These are phyloP conservation scores for Paraplagusia blochii DNA, from an alignment of 2,113 vertebrate genomes.

Conservation along the genomic window DNA sequence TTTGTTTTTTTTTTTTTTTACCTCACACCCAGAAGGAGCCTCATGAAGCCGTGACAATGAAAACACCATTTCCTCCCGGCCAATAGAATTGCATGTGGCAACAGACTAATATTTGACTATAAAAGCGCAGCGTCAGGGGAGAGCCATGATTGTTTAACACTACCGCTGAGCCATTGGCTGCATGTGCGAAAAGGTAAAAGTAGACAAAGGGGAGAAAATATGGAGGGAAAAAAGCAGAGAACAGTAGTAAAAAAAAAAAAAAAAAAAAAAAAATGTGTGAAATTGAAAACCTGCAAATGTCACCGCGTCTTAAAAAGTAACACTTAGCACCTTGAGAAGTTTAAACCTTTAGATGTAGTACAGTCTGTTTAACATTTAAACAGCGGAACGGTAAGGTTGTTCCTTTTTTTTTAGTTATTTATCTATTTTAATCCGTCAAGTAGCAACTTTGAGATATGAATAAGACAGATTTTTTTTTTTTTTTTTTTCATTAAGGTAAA, in stretches of 20 bases:
- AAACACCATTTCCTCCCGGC: slow-evolving; percentile 51
- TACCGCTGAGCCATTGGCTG: slow-evolving; percentile 18
- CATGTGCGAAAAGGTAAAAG: slow-evolving; percentile 21
- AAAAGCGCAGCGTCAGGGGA: slow-evolving; percentile 51
- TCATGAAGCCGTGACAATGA: slow-evolving; percentile 55
- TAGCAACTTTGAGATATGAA: neutral
- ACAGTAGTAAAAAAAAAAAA: neutral
- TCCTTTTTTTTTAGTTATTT: neutral
- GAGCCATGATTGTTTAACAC: slow-evolving; percentile 35
- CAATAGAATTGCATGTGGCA: slow-evolving; percentile 56
- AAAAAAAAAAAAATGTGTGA: no score
- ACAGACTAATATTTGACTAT: slow-evolving; percentile 58
- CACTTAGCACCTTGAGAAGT: neutral
- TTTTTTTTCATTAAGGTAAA: slow-evolving; percentile 29
- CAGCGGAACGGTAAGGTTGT: slow-evolving; percentile 11
- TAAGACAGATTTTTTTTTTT: slow-evolving; percentile 19
- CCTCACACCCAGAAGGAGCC: slow-evolving; percentile 41
- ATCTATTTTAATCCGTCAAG: slow-evolving; percentile 41
- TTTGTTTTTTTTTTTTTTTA: no score
- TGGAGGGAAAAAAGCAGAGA: slow-evolving; percentile 4
- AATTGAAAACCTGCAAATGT: neutral
- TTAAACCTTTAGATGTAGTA: slow-evolving; percentile 1
- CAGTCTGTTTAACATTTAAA: slow-evolving; percentile 10
- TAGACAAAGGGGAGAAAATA: neutral
- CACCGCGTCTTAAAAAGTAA: no score